Evolutionary conservation across 2,888 invertebrate species (phyloP).

Genomic region (Oeneis ivallda): DNA sequence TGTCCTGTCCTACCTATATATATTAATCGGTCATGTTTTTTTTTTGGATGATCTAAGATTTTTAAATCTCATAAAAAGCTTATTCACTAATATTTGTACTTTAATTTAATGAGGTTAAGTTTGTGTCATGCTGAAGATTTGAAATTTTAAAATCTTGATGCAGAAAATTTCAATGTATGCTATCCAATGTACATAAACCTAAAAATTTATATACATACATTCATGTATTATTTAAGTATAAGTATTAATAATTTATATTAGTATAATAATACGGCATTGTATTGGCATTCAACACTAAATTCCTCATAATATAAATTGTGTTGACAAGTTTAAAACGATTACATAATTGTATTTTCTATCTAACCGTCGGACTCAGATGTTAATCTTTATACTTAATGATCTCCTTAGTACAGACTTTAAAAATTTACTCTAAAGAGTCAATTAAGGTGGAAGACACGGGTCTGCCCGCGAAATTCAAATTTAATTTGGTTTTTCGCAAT

Average conservation of each 20-base stretch:
- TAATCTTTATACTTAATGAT: too few species aligned
- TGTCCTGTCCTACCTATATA: too few species aligned
- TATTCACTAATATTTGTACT: background rate
- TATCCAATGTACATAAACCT: background rate
- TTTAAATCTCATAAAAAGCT: too few species aligned
- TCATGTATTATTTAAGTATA: background rate
- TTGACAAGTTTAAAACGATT: background rate
- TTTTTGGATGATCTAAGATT: too few species aligned
- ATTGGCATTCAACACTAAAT: background rate
- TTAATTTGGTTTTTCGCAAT: too few species aligned
- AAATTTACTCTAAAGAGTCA: too few species aligned
- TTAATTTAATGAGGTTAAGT: background rate
- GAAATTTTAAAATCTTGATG: background rate
- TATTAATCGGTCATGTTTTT: too few species aligned
- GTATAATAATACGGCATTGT: background rate
- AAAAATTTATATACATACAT: background rate
- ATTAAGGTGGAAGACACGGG: too few species aligned
- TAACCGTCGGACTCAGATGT: background rate
- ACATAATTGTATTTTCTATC: background rate
- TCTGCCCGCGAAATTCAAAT: too few species aligned
- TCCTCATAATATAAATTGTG: background rate
- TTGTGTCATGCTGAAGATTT: background rate
- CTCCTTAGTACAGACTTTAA: too few species aligned
- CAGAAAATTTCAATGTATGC: background rate
- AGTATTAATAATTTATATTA: background rate